These are phyloP conservation scores for Oreochromis niloticus DNA, from an alignment of 2,113 vertebrate genomes.

Conservation along the genomic window DNA sequence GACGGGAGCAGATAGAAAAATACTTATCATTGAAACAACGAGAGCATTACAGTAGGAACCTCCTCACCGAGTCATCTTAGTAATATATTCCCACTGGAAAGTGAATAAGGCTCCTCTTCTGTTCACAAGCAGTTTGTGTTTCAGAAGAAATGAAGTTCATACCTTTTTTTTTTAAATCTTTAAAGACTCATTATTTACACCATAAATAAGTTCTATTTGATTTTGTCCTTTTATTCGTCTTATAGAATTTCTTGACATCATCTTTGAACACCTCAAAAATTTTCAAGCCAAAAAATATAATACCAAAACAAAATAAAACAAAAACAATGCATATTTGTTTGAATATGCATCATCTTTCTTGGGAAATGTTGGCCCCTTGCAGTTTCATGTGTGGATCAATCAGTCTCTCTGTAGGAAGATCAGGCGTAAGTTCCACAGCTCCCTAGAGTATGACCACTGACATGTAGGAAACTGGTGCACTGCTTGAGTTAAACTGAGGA, in stretches of 20 bases:
- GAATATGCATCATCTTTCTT: background rate
- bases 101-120: slow-evolving; percentile 70
- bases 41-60: slow-evolving; percentile 48
- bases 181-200: slow-evolving; percentile 75
- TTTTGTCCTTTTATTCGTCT: slow-evolving; percentile 54
- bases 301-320: background rate
- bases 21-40: slow-evolving; percentile 73
- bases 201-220: slow-evolving; percentile 72
- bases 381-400: slow-evolving; percentile 10
- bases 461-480: background rate
- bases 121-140: slow-evolving; percentile 59
- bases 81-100: slow-evolving; percentile 47
- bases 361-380: background rate
- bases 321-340: background rate
- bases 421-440: background rate
- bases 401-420: background rate
- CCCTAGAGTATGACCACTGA: background rate
- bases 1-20: slow-evolving; percentile 74
- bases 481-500: slow-evolving; percentile 1
- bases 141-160: slow-evolving; percentile 69
- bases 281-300: slow-evolving; percentile 16
- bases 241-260: slow-evolving; percentile 68
- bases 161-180: slow-evolving; percentile 37
- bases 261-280: slow-evolving; percentile 50
- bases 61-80: slow-evolving; percentile 22